Evolutionary conservation across 2,797 vertebrate species (phyloP), one percentile per base, ranked within the genome.

Genomic region (Numenius phaeopus): DNA sequence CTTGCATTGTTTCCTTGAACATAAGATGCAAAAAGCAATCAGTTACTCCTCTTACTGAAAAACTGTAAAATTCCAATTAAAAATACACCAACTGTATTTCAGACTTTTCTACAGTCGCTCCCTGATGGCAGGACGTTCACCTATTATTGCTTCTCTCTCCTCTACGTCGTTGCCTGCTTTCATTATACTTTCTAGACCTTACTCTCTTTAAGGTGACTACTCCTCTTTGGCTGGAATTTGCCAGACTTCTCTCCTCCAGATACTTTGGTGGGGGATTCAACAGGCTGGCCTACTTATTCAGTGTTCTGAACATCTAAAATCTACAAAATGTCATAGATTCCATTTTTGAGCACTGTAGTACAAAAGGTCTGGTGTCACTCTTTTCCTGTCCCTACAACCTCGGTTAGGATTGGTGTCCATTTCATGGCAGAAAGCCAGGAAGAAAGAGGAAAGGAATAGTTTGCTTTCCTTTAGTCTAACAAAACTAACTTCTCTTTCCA

Each of bases 401-500:
- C 61, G 39, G 54, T 52, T 62, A 83, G 27, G 6, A 5, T 9
- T 49, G 70, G 54, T 11, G 42, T 21, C 89, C 40, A 40, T 40
- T 73, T 32, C 76, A 37, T 3, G 24, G 82, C 72, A 84, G 42
- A 89, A 75, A 62, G 42, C 58, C 78, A 87, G 34, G 26, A 83
- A 80, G 59, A 69, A 73, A 66, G 14, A 54, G 9, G 47, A 90
- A 86, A 55, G 32, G 39, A 90, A 81, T 0, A 71, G 82, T 85
- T 91, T 86, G 58, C 87, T 86, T 75, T 86, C 79, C 42, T 90
- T 83, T 10, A 67, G 46, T 39, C 52, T 75, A 52, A 75, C 55
- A 85, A 88, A 80, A 66, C 80, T 86, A 95, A 93, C 70, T 80
- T 69, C 58, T n/a, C 69, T 89, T 85, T 62, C 77, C 37, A 52